Percentiles rank a stretch among this genome's conserved stretches.
These are phyloP conservation scores for Okamejei kenojei DNA, from an alignment of 2,797 vertebrate genomes.

Conservation along the genomic window DNA sequence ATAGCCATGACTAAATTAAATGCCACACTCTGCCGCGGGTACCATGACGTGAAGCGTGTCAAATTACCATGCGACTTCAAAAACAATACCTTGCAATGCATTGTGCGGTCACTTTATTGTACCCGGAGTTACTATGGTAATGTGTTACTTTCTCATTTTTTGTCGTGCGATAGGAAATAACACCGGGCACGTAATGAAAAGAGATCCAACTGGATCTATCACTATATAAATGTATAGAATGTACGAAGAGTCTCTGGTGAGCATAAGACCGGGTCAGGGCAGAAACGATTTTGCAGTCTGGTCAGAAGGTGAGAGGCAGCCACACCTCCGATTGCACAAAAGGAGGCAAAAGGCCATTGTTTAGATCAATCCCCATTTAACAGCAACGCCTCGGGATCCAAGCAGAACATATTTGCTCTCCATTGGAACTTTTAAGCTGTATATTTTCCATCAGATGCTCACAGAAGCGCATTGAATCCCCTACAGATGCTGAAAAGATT, in stretches of 20 bases:
- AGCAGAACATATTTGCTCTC: not conserved
- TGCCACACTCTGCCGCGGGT: not conserved
- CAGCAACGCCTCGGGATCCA: not conserved
- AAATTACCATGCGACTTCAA: not conserved
- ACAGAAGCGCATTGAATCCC: not conserved
- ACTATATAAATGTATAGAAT: not conserved
- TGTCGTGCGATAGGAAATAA: not conserved
- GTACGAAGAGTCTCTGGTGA: not conserved
- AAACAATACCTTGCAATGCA: conserved; percentile 17
- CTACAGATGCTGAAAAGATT: not conserved
- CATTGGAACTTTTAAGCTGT: not conserved
- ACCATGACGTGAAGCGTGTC: not conserved
- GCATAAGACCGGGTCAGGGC: not conserved
- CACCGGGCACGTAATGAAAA: not conserved
- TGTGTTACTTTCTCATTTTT: not conserved
- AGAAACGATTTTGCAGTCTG: not conserved
- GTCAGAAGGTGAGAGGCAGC: not conserved
- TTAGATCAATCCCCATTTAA: no score
- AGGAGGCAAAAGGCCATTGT: not conserved
- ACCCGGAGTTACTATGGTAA: conserved; percentile 29
- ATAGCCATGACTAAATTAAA: not conserved
- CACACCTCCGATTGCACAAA: not conserved
- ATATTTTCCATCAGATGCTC: not conserved
- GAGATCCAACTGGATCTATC: not conserved
- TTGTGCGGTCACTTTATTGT: conserved; percentile 33